phyloP scores from a whole-genome alignment of 2,888 invertebrate genomes.

The Polydrusus pterygomalis region DNA sequence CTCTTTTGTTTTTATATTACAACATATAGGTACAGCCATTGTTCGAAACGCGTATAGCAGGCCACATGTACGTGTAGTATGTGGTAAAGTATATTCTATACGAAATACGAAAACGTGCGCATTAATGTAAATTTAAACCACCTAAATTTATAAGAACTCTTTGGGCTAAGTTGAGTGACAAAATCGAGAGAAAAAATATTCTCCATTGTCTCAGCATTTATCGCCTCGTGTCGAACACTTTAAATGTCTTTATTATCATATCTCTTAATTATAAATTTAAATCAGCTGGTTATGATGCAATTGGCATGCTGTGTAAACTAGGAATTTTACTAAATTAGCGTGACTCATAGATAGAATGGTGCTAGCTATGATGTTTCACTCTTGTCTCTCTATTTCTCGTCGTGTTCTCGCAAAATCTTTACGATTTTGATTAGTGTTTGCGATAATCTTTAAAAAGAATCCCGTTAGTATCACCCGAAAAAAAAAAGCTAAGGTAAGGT shows the following conservation, averaged over 20 bases:
- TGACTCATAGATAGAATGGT: background rate
- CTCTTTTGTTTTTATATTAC: slow-evolving; percentile 4
- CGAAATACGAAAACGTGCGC: background rate
- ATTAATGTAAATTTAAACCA: background rate
- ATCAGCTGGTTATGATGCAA: slow-evolving; percentile 15
- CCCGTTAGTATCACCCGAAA: too few species aligned
- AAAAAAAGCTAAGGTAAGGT: too few species aligned
- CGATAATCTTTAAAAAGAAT: too few species aligned
- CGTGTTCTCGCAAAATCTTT: too few species aligned
- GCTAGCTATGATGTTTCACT: too few species aligned
- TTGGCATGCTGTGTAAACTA: slow-evolving; percentile 11
- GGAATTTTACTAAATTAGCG: slow-evolving; percentile 18
- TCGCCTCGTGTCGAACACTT: slow-evolving; percentile 22
- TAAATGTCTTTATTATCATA: slow-evolving; percentile 37
- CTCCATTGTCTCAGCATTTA: slow-evolving; percentile 9
- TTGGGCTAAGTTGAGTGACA: too few species aligned
- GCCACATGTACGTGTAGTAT: background rate
- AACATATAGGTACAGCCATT: background rate
- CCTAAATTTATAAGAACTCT: background rate
- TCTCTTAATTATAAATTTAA: slow-evolving; percentile 25
- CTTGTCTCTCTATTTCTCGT: too few species aligned
- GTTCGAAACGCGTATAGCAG: background rate
- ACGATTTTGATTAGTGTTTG: too few species aligned
- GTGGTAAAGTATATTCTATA: too few species aligned
- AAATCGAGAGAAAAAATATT: background rate